These are phyloP conservation scores for Tholera decimalis DNA, from an alignment of 2,888 invertebrate genomes.

Conservation along the genomic window DNA sequence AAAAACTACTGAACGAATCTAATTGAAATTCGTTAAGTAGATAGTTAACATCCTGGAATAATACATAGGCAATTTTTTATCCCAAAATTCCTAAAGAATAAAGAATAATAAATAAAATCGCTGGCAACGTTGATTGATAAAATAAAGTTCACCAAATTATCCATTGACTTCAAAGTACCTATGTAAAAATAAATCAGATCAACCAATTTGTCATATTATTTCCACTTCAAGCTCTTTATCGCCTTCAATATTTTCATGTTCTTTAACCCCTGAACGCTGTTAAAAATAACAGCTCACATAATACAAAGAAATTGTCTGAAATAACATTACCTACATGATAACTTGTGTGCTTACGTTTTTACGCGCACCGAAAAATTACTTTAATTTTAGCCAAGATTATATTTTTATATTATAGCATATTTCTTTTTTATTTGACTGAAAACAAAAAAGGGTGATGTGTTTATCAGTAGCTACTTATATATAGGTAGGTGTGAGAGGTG, in stretches of 20 bases:
- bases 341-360: constrained; percentile 36
- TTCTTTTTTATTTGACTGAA: constrained; percentile 13
- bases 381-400: constrained; percentile 41
- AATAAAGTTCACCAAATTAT: neutral
- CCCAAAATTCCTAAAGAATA: too few species aligned
- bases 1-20: too few species aligned
- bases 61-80: too few species aligned
- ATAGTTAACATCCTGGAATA: too few species aligned
- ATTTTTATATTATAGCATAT: too few species aligned
- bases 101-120: too few species aligned
- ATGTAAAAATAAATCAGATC: neutral
- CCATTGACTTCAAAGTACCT: neutral
- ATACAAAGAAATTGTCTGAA: constrained; percentile 47
- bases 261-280: constrained; percentile 25
- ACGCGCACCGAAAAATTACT: constrained; percentile 33
- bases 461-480: too few species aligned
- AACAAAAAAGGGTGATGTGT: too few species aligned
- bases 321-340: constrained; percentile 48
- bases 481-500: too few species aligned
- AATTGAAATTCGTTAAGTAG: too few species aligned
- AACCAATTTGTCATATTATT: neutral
- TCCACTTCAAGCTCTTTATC: neutral
- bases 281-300: constrained; percentile 53
- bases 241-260: constrained; percentile 25
- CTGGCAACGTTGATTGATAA: too few species aligned